Evolutionary conservation across 2,113 vertebrate genomes (phyloP).

Genomic region (Vicugna pacos): DNA sequence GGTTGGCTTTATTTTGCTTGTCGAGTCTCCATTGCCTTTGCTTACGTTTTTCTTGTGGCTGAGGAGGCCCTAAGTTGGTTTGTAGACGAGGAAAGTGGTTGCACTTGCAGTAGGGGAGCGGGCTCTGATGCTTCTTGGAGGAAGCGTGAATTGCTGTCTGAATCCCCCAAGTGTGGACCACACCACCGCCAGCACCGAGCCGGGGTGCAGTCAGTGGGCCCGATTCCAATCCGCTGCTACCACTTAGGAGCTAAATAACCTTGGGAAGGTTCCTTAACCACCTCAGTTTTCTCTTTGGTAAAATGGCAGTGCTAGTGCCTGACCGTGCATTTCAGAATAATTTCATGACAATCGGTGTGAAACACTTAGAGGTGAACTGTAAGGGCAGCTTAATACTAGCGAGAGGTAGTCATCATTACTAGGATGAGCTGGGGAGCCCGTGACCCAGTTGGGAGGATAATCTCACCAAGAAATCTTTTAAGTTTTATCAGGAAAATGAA

Average conservation of each 20-base stretch:
- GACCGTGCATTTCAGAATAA: background rate
- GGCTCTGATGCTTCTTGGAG: background rate
- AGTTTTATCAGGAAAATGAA: background rate
- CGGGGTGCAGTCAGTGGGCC: rapidly evolving
- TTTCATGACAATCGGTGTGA: background rate
- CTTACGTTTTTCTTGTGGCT: background rate
- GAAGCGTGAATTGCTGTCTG: background rate
- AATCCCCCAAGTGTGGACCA: rapidly evolving
- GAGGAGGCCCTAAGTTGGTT: background rate
- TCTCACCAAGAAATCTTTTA: background rate
- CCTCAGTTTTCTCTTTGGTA: background rate
- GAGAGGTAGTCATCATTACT: background rate
- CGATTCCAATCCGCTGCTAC: background rate
- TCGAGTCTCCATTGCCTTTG: background rate
- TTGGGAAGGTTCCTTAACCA: background rate
- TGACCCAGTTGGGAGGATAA: background rate
- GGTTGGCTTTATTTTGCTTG: background rate
- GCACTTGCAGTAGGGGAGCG: too few relatives aligned
- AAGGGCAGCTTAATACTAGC: rapidly evolving
- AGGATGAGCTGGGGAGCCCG: background rate
- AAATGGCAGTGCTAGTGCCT: background rate
- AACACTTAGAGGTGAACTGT: background rate
- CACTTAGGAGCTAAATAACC: too few relatives aligned
- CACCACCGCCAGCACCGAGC: rapidly evolving
- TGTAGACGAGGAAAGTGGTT: background rate